A percentile compares a stretch with the other conserved stretches of the same genome.
Evolutionary conservation across 2,888 invertebrate genomes (phyloP).

Genomic region (Lasioglossum villosulum): DNA sequence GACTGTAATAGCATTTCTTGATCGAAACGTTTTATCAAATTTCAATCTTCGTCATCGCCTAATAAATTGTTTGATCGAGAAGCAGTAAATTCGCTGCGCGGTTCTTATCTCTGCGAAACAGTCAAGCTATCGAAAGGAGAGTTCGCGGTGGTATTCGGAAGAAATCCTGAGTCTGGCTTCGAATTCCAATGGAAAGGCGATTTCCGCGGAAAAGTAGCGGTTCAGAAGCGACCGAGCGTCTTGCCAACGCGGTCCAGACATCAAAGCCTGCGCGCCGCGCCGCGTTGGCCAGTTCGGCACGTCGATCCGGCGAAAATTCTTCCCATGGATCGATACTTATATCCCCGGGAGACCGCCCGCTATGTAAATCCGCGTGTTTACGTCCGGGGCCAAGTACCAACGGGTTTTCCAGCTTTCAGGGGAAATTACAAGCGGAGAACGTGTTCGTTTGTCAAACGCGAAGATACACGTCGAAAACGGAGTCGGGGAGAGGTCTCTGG

Average conservation of each 20-base stretch:
- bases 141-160: neutral
- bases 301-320: slow-evolving; percentile 41
- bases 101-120: neutral
- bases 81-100: neutral
- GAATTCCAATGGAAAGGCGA: neutral
- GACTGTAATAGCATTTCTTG: no score
- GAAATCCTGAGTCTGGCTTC: neutral
- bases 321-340: slow-evolving; percentile 33
- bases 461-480: slow-evolving; percentile 35
- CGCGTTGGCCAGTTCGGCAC: neutral
- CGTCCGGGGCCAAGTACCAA: slow-evolving; percentile 32
- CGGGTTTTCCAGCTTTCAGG: slow-evolving; percentile 65
- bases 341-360: slow-evolving; percentile 14
- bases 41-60: neutral
- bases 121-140: neutral
- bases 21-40: neutral
- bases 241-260: slow-evolving; percentile 21
- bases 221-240: slow-evolving; percentile 30
- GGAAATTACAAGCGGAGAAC: slow-evolving; percentile 70
- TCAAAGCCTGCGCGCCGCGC: slow-evolving; percentile 28
- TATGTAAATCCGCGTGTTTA: slow-evolving; percentile 33
- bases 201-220: slow-evolving; percentile 10
- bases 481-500: neutral
- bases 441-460: slow-evolving; percentile 55
- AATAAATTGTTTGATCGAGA: neutral